Percentiles rank a stretch among this genome's conserved stretches.
Evolutionary conservation across 2,797 vertebrate species (phyloP).

Genomic region (Aldrovandia affinis): DNA sequence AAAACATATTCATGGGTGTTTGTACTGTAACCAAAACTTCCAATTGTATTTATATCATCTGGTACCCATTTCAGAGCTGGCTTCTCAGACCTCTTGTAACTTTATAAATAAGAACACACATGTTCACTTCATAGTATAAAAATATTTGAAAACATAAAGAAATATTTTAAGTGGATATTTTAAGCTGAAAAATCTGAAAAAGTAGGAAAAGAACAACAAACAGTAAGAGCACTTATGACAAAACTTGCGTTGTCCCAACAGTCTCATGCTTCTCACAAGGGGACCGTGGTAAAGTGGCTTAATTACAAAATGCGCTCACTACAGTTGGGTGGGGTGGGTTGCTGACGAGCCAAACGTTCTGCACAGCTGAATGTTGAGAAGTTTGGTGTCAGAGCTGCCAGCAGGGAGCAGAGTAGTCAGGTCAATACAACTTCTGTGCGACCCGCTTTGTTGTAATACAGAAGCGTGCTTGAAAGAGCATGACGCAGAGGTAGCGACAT

Average conservation of each 20-base stretch:
- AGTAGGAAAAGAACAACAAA: no score
- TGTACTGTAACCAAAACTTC: neutral
- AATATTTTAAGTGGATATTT: no score
- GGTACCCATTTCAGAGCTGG: neutral
- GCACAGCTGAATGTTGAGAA: neutral
- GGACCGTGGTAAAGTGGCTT: neutral
- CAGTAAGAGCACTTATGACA: neutral
- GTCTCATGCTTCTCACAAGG: neutral
- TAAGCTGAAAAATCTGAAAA: no score
- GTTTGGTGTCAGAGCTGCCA: neutral
- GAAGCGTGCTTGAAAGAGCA: neutral
- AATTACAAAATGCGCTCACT: neutral
- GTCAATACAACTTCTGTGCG: neutral
- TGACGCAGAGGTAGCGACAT: neutral
- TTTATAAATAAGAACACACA: neutral
- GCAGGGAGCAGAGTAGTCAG: neutral
- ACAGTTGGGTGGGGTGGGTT: neutral
- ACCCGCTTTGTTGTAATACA: neutral
- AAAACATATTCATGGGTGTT: neutral
- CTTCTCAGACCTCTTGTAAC: neutral
- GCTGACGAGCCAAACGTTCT: neutral
- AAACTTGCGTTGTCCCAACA: neutral
- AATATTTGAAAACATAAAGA: no score
- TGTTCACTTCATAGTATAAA: neutral
- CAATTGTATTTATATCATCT: neutral